Percentiles rank a stretch among this genome's conserved stretches.
Conservation (phyloP, 2,888 invertebrate species). For the Crepidodera aurea region DNA sequence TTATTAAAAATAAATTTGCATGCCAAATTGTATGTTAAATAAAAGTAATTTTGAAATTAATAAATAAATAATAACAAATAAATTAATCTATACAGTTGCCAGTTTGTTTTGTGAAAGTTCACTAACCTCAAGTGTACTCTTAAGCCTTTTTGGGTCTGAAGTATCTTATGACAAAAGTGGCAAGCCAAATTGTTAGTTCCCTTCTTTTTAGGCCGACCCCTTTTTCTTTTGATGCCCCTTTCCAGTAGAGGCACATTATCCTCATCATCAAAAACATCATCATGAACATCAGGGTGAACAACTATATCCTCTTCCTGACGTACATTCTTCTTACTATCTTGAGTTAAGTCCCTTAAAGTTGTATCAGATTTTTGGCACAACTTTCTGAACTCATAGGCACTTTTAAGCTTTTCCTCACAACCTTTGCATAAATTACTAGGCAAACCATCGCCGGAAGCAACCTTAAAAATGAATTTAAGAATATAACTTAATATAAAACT, state of each 20-base stretch:
- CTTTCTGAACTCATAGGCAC: conserved; percentile 59
- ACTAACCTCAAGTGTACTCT: conserved; percentile 50
- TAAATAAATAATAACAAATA: too few species aligned
- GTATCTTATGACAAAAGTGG: conserved; percentile 54
- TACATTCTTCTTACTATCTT: conserved; percentile 33
- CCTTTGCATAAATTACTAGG: conserved; percentile 56
- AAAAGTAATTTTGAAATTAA: too few species aligned
- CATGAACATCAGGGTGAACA: conserved; percentile 49
- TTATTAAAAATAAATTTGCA: too few species aligned
- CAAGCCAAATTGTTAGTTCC: conserved; percentile 49
- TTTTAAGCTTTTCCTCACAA: conserved; percentile 57
- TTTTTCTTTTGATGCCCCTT: conserved; percentile 39
- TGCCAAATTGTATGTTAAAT: too few species aligned
- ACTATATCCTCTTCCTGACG: conserved; percentile 49
- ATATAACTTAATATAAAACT: conserved; percentile 8
- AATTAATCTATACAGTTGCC: too few species aligned
- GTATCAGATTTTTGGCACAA: conserved; percentile 60
- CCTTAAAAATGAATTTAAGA: conserved; percentile 45
- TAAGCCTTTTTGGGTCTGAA: conserved; percentile 55
- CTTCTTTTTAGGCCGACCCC: conserved; percentile 42
- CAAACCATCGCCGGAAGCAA: conserved; percentile 56
- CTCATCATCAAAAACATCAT: conserved; percentile 46
- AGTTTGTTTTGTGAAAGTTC: not conserved
- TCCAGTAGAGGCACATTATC: conserved; percentile 46
- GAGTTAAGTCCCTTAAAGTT: conserved; percentile 52